A percentile compares a stretch with the other conserved stretches of the same genome.
phyloP scores from a whole-genome alignment of 2,113 vertebrate genomes.

The Gymnorhina tibicen region DNA sequence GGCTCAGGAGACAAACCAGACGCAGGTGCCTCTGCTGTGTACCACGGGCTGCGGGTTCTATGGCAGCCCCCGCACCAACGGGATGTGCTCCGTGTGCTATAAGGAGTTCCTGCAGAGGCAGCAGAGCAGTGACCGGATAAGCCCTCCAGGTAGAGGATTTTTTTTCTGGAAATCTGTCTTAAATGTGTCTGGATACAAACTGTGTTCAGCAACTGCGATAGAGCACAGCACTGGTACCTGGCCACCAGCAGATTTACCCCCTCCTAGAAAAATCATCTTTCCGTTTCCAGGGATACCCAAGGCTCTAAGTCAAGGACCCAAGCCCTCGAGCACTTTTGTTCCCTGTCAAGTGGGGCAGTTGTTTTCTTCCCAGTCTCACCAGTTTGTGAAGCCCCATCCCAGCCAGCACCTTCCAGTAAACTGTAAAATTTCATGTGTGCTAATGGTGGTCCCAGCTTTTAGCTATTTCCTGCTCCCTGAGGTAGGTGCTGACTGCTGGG shows the following conservation, averaged over 20 bases:
- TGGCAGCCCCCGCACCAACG: conserved; percentile 87
- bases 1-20: conserved; percentile 92
- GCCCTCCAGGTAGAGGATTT: conserved; percentile 75
- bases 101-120: conserved; percentile 90
- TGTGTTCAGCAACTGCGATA: background rate
- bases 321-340: background rate
- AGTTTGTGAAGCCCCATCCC: background rate
- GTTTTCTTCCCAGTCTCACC: background rate
- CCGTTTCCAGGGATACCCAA: background rate
- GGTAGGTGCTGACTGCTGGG: background rate
- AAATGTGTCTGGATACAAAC: background rate
- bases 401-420: background rate
- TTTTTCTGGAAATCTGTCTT: background rate
- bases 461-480: background rate
- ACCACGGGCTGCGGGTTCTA: conserved; percentile 90
- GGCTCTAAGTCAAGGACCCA: background rate
- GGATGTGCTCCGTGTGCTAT: conserved; percentile 92
- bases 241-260: background rate
- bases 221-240: background rate
- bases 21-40: conserved; percentile 89
- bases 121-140: conserved; percentile 84
- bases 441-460: background rate
- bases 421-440: background rate
- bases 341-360: background rate
- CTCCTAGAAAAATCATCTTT: background rate